phyloP scores from a whole-genome alignment of 2,888 invertebrate species.

The Drosophila acutilabella region DNA sequence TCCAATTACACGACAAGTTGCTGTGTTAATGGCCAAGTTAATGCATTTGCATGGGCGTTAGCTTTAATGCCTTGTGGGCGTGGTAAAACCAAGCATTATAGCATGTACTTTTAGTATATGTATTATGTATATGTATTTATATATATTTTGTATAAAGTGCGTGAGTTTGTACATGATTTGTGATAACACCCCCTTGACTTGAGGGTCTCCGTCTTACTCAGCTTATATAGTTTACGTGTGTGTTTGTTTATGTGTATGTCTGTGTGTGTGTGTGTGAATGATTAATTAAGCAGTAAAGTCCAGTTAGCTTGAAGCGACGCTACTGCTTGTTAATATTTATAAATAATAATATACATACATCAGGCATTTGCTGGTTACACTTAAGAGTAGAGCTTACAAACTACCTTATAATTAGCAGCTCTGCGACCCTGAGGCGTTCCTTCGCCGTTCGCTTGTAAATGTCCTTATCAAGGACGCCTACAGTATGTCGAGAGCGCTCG shows the following conservation, averaged over 20 bases:
- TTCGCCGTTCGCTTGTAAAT: conserved; percentile 1
- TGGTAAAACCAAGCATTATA: conserved; percentile 41
- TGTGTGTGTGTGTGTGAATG: conserved; percentile 21
- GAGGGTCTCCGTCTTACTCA: neutral
- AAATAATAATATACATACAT: conserved; percentile 59
- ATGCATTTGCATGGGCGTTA: conserved; percentile 59
- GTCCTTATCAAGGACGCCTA: conserved; percentile 5
- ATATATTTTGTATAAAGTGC: conserved; percentile 41
- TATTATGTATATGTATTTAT: conserved; percentile 28
- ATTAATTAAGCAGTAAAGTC: conserved; percentile 39
- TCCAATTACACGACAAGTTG: conserved; percentile 73
- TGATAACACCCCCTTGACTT: conserved; percentile 25
- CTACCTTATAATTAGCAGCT: conserved; percentile 48
- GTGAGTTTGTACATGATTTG: conserved; percentile 55
- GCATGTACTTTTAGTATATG: conserved; percentile 31
- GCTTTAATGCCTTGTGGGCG: conserved; percentile 48
- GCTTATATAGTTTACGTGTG: conserved; percentile 2
- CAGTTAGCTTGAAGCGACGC: conserved; percentile 55
- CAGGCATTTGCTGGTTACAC: conserved; percentile 53
- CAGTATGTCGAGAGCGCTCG: conserved; percentile 1
- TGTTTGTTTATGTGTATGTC: neutral
- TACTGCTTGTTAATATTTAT: conserved; percentile 53
- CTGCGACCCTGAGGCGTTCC: conserved; percentile 8
- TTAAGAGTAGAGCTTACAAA: conserved; percentile 44
- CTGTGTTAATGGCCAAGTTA: conserved; percentile 75